These are phyloP conservation scores for Lethrus apterus DNA, from an alignment of 1,140 invertebrate genomes.

Conservation along the genomic window DNA sequence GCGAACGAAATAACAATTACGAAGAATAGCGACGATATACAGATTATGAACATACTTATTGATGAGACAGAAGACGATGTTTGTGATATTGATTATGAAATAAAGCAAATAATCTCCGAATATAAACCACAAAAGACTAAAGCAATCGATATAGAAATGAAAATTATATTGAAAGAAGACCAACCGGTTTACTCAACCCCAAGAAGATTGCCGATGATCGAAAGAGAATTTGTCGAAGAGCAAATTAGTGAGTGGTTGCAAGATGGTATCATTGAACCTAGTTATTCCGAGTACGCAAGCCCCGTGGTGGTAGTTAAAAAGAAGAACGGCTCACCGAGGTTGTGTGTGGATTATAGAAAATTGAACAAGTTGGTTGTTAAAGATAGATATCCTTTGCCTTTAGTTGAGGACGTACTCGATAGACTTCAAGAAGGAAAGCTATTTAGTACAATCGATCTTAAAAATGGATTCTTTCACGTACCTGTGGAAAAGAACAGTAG, in stretches of 20 bases:
- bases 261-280: constrained; percentile 27
- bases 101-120: constrained; percentile 16
- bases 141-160: constrained; percentile 19
- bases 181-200: constrained; percentile 32
- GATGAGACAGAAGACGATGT: not conserved
- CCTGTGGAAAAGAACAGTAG: constrained; percentile 24
- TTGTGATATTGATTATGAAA: constrained; percentile 2
- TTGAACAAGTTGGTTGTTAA: constrained; percentile 27
- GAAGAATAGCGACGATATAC: not conserved
- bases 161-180: constrained; percentile 17
- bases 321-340: constrained; percentile 18
- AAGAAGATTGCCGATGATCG: constrained; percentile 29
- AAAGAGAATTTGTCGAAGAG: too few relatives aligned
- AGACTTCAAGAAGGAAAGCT: constrained; percentile 16
- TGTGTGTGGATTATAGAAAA: constrained; percentile 25
- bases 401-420: constrained; percentile 23
- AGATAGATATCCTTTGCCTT: constrained; percentile 26
- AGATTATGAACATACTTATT: not conserved
- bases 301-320: too few relatives aligned
- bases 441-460: constrained; percentile 29
- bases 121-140: constrained; percentile 18
- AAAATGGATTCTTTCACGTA: constrained; percentile 33
- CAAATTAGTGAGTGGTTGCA: constrained; percentile 33
- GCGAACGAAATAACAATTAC: not conserved
- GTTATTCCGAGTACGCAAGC: constrained; percentile 38